These are phyloP conservation scores for Seriola rivoliana DNA, from an alignment of 2,113 vertebrate species.

Conservation along the genomic window DNA sequence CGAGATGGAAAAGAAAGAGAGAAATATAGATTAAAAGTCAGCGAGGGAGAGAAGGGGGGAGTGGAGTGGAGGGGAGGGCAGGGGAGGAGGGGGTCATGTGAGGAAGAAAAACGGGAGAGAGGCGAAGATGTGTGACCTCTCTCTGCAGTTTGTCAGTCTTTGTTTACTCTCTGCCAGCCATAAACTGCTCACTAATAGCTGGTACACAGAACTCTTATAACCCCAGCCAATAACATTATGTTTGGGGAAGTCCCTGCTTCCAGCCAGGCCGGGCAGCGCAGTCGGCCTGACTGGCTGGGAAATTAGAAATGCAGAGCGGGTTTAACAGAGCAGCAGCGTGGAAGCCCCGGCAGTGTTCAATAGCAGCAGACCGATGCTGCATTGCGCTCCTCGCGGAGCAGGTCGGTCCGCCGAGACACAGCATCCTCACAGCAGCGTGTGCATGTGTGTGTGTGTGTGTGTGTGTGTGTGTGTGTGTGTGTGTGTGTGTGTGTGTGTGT, in stretches of 20 bases:
- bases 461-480: conserved; percentile 33
- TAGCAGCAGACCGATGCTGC: conserved; percentile 80
- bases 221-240: conserved; percentile 55
- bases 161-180: conserved; percentile 61
- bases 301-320: conserved; percentile 61
- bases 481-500: conserved; percentile 24
- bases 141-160: conserved; percentile 62
- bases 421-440: conserved; percentile 48
- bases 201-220: conserved; percentile 20
- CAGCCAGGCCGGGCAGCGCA: conserved; percentile 12
- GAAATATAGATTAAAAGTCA: not conserved
- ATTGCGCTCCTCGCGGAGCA: conserved; percentile 83
- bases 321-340: conserved; percentile 54
- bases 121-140: conserved; percentile 35
- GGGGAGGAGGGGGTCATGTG: too few species aligned
- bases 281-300: conserved; percentile 31
- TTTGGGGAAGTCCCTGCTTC: conserved; percentile 39
- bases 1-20: not conserved
- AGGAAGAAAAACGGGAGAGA: not conserved
- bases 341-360: conserved; percentile 65
- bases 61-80: too few species aligned
- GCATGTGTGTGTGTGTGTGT: conserved; percentile 15
- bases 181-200: conserved; percentile 58
- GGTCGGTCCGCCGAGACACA: conserved; percentile 65
- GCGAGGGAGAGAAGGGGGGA: not conserved